Percentiles rank a stretch among this genome's conserved stretches.
These are phyloP conservation scores for Stegostoma tigrinum DNA, from an alignment of 2,113 vertebrate species.

Conservation along the genomic window DNA sequence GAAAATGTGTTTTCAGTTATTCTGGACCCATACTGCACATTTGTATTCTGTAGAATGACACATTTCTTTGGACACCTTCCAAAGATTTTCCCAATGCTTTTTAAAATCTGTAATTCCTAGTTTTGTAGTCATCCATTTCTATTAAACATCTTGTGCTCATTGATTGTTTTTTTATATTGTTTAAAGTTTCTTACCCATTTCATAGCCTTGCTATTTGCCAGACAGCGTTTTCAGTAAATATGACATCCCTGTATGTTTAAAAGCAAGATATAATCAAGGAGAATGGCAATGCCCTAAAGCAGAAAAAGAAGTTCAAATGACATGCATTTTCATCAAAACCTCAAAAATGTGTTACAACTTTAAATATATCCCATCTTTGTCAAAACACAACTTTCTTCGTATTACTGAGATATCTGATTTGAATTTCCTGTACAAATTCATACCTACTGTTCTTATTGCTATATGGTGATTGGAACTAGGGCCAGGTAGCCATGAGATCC, in stretches of 20 bases:
- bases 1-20: slow-evolving; percentile 16
- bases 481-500: too few relatives aligned
- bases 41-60: neutral
- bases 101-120: neutral
- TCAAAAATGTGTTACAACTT: neutral
- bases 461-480: too few relatives aligned
- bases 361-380: neutral
- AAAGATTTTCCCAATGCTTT: neutral
- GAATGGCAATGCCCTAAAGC: neutral
- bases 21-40: neutral
- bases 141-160: neutral
- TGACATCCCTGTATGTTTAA: neutral
- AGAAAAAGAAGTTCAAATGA: neutral
- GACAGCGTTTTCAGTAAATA: neutral
- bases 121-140: neutral
- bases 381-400: neutral
- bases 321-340: neutral
- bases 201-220: neutral
- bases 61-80: neutral
- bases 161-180: neutral
- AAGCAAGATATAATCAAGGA: neutral
- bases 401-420: neutral
- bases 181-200: neutral
- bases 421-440: neutral
- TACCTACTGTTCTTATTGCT: neutral